phyloP scores from a whole-genome alignment of 2,888 invertebrate genomes.

The Thereva nobilitata region DNA sequence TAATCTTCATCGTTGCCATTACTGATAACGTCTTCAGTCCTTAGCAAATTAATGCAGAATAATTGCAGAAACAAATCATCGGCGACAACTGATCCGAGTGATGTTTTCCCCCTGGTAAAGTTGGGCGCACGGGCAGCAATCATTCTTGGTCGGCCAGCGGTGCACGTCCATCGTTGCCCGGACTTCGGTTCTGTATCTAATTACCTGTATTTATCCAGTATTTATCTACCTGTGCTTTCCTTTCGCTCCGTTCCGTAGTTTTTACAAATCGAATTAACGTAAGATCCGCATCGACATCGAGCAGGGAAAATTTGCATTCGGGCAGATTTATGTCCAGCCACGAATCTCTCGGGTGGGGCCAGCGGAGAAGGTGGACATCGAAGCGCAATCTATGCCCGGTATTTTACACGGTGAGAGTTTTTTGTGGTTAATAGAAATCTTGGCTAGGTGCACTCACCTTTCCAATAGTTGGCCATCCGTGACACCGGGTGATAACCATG shows the following conservation, averaged over 20 bases:
- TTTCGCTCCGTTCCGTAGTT: neutral
- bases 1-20: conserved; percentile 33
- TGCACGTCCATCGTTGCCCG: neutral
- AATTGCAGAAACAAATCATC: conserved; percentile 33
- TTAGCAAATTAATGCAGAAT: conserved; percentile 29
- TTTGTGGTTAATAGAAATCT: conserved; percentile 15
- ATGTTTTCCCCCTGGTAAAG: conserved; percentile 1
- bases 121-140: neutral
- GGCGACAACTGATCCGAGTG: conserved; percentile 24
- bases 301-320: conserved; percentile 23
- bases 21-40: conserved; percentile 33
- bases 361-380: conserved; percentile 14
- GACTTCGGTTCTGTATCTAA: conserved; percentile 24
- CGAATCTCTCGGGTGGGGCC: neutral
- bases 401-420: conserved; percentile 1
- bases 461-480: neutral
- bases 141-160: conserved; percentile 7
- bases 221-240: neutral
- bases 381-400: neutral
- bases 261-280: conserved; percentile 6
- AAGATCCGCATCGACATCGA: conserved; percentile 2
- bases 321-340: neutral
- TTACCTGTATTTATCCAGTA: conserved; percentile 21
- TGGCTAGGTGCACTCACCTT: neutral
- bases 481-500: conserved; percentile 13